A percentile compares a stretch with the other conserved stretches of the same genome.
phyloP scores from a whole-genome alignment of 30 jellyfish, hydroid and myxozoan genomes.

The Aurelia aurita region DNA sequence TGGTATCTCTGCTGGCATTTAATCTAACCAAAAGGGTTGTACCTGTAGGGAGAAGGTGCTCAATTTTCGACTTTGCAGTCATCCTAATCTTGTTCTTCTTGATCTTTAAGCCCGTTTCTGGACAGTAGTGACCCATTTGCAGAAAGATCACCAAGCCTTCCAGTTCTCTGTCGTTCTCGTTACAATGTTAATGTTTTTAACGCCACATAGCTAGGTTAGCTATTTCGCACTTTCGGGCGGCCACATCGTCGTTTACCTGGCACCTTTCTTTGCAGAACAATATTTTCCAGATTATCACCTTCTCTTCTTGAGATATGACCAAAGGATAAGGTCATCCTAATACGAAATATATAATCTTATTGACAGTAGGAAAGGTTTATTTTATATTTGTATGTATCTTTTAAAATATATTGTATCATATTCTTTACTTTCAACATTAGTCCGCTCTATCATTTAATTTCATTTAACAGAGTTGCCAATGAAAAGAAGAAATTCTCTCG shows the following conservation, averaged over 20 bases:
- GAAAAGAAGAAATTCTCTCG: slow-evolving; percentile 73
- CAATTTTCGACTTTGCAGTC: too few species aligned
- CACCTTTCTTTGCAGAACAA: background rate
- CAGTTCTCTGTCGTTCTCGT: background rate
- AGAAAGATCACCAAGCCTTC: background rate
- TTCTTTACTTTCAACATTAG: too few species aligned
- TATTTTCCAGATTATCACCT: background rate
- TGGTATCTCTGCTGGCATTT: too few species aligned
- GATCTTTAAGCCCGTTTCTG: background rate
- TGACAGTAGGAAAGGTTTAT: too few species aligned
- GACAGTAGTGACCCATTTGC: background rate
- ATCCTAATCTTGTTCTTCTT: too few species aligned
- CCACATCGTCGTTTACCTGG: background rate
- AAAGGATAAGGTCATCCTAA: background rate
- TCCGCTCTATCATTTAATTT: too few species aligned
- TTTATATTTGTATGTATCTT: too few species aligned
- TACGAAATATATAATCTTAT: too few species aligned
- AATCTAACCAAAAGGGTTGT: too few species aligned
- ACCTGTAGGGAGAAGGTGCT: too few species aligned
- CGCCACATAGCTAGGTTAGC: background rate
- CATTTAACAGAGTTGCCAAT: slow-evolving; percentile 27
- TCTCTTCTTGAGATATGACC: background rate
- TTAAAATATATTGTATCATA: too few species aligned
- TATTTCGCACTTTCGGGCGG: background rate
- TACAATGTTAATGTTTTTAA: background rate